These are phyloP conservation scores for Holocentrus rufus DNA, from an alignment of 2,797 vertebrate species.

Conservation along the genomic window DNA sequence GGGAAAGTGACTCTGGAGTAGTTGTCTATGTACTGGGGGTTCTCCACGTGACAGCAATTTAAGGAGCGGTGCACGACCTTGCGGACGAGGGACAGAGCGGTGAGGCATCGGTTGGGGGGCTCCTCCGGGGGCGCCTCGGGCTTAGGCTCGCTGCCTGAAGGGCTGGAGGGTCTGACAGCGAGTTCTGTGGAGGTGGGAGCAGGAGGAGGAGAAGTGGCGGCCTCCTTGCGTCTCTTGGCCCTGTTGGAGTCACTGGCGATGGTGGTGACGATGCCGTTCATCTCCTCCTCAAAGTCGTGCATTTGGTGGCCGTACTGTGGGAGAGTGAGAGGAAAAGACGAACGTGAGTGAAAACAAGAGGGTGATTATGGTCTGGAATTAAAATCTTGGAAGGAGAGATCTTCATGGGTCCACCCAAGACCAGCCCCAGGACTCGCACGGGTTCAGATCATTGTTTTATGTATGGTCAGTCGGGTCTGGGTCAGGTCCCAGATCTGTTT, in stretches of 20 bases:
- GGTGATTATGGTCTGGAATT: background rate
- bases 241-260: conserved; percentile 77
- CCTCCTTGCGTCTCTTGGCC: conserved; percentile 82
- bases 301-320: conserved; percentile 81
- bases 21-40: conserved; percentile 95
- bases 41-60: conserved; percentile 88
- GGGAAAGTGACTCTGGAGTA: conserved; percentile 91
- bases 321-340: background rate
- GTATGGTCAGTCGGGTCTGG: too few relatives aligned
- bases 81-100: conserved; percentile 75
- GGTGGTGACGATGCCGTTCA: conserved; percentile 86
- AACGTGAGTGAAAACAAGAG: background rate
- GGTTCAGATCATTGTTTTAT: too few relatives aligned
- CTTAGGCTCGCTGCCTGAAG: conserved; percentile 74
- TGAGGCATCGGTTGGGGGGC: conserved; percentile 75
- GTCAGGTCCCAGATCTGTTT: too few relatives aligned
- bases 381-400: background rate
- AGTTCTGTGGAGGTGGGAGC: conserved; percentile 68
- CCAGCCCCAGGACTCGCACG: too few relatives aligned
- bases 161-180: conserved; percentile 70
- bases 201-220: conserved; percentile 39
- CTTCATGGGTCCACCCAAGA: too few relatives aligned
- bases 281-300: conserved; percentile 85
- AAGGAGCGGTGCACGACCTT: conserved; percentile 81
- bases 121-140: conserved; percentile 74